These are phyloP conservation scores for Suricata suricatta DNA, from an alignment of 2,113 vertebrate species.

Conservation along the genomic window DNA sequence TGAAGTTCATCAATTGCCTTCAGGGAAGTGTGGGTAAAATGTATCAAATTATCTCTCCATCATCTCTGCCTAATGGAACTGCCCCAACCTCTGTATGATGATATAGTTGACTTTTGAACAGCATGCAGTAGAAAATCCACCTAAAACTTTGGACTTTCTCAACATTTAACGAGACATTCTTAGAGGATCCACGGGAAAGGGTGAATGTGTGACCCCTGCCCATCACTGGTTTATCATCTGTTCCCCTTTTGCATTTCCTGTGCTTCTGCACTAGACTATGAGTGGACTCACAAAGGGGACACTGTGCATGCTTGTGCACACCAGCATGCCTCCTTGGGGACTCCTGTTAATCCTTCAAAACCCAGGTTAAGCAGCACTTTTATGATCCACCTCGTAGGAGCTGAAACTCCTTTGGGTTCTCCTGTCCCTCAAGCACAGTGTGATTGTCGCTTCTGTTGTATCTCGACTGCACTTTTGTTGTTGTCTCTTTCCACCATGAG, in stretches of 20 bases:
- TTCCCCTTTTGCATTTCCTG: neutral
- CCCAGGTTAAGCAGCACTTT: neutral
- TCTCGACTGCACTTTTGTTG: neutral
- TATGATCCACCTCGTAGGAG: neutral
- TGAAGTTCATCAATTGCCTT: neutral
- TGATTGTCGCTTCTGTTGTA: neutral
- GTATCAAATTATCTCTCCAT: neutral
- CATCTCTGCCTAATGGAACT: neutral
- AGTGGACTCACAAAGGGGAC: neutral
- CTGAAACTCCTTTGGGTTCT: neutral
- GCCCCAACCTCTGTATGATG: neutral
- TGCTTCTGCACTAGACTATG: accelerated
- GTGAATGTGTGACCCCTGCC: neutral
- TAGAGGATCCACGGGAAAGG: neutral
- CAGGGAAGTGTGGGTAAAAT: neutral
- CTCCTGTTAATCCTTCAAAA: neutral
- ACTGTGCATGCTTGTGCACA: accelerated
- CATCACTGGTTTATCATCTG: neutral
- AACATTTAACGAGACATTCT: neutral
- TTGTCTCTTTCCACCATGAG: neutral
- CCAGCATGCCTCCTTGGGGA: neutral
- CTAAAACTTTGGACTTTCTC: no score
- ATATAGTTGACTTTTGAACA: neutral
- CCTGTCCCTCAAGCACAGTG: accelerated
- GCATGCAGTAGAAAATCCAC: no score